phyloP scores from a whole-genome alignment of 1,140 invertebrate species.

The Zaprionus taronus region DNA sequence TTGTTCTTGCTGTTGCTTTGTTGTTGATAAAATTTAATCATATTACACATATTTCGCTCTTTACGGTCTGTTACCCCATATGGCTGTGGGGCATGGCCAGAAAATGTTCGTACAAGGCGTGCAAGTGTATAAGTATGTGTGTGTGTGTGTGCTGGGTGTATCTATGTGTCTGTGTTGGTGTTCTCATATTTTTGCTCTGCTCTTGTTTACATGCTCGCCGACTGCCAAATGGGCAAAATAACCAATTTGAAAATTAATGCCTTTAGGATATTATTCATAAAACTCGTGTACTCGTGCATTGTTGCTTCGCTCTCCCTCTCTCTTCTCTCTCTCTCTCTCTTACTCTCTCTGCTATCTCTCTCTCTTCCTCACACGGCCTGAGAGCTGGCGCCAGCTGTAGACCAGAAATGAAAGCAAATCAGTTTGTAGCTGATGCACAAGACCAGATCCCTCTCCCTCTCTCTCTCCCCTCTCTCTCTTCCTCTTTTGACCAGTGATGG shows the following conservation, averaged over 20 bases:
- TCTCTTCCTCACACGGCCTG: not conserved
- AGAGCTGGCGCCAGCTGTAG: not conserved
- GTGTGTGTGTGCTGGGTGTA: slow-evolving; percentile 22
- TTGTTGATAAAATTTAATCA: slow-evolving; percentile 82
- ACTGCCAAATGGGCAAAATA: slow-evolving; percentile 77
- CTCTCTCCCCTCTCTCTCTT: not conserved
- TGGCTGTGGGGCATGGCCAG: slow-evolving; percentile 44
- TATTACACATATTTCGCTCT: slow-evolving; percentile 83
- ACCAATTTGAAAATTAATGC: slow-evolving; percentile 82
- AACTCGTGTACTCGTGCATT: slow-evolving; percentile 56
- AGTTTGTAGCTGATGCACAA: slow-evolving; percentile 51
- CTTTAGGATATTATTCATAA: slow-evolving; percentile 82
- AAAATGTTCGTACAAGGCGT: slow-evolving; percentile 6
- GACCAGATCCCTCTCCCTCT: slow-evolving; percentile 3
- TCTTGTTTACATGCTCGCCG: slow-evolving; percentile 76
- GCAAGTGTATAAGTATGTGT: slow-evolving; percentile 3
- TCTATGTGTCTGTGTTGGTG: slow-evolving; percentile 17
- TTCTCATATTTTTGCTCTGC: slow-evolving; percentile 31
- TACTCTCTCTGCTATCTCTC: not conserved
- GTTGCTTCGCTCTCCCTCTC: slow-evolving; percentile 1
- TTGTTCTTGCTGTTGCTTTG: slow-evolving; percentile 43
- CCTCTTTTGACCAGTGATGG: slow-evolving; percentile 14
- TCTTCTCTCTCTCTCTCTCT: not conserved
- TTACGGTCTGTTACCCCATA: slow-evolving; percentile 81
- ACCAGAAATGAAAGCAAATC: slow-evolving; percentile 45